These are phyloP conservation scores for Heliopora coerulea DNA, from an alignment of 92 coral and sea anemone species.

Conservation along the genomic window DNA sequence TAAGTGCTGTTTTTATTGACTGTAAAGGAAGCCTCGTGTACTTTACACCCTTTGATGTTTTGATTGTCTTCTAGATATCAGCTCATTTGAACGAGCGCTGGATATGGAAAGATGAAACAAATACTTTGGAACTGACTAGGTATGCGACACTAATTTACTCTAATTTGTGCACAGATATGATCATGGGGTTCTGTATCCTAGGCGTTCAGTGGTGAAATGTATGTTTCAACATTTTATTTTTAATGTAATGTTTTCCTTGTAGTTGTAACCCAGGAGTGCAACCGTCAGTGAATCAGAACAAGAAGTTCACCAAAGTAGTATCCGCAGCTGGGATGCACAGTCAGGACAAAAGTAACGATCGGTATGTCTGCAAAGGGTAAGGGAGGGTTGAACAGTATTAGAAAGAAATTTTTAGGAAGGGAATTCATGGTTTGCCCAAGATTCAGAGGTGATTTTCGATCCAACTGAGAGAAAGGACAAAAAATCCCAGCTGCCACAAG, in stretches of 20 bases:
- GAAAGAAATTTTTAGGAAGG: no score
- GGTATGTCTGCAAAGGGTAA: neutral
- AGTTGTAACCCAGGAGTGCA: conserved; percentile 16
- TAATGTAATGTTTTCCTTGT: neutral
- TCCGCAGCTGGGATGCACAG: conserved; percentile 7
- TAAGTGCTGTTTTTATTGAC: neutral
- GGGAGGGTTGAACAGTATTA: neutral
- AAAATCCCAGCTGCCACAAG: no score
- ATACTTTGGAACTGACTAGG: conserved; percentile 85
- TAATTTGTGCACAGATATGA: no score
- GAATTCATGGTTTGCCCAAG: no score
- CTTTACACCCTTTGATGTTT: no score
- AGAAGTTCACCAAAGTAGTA: conserved; percentile 12
- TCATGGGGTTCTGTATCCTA: no score
- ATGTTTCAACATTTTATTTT: neutral
- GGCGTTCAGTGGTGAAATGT: no score
- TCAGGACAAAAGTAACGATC: conserved; percentile 17
- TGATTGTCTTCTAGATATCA: conserved; percentile 4
- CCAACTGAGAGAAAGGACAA: no score
- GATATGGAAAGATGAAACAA: conserved; percentile 97
- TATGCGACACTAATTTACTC: conserved; percentile 5
- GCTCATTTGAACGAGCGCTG: conserved; percentile 65
- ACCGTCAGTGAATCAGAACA: conserved; percentile 34
- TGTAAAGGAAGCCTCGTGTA: no score
- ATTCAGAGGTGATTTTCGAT: no score